These are phyloP conservation scores for Drosophila nr. medialis DNA, from an alignment of 2,888 invertebrate species.

Conservation along the genomic window DNA sequence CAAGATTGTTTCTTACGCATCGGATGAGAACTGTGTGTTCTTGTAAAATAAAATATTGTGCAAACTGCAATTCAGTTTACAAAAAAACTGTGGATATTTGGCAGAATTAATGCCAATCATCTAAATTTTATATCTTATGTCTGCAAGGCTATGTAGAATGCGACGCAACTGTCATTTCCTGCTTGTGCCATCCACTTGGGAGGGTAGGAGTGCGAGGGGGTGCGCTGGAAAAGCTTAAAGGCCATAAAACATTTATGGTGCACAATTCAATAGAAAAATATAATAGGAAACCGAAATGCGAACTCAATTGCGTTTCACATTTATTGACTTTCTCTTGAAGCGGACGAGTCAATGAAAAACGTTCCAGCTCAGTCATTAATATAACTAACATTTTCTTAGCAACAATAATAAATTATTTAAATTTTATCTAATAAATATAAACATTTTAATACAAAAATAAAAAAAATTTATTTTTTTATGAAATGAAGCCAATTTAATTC, in stretches of 20 bases:
- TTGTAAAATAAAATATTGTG: neutral
- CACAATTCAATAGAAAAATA: slow-evolving; percentile 10
- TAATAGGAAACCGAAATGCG: neutral
- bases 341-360: neutral
- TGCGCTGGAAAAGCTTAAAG: no score
- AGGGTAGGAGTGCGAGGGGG: neutral
- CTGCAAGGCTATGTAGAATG: neutral
- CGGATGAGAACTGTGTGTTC: neutral
- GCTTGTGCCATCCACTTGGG: neutral
- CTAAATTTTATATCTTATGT: neutral
- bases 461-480: neutral
- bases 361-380: neutral
- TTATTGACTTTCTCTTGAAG: neutral
- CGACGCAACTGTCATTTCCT: neutral
- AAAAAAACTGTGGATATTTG: neutral
- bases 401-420: neutral
- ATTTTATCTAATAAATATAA: neutral
- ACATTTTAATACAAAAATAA: neutral
- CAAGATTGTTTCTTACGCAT: no score
- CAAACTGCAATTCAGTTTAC: neutral
- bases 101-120: neutral
- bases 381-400: neutral
- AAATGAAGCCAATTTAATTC: neutral
- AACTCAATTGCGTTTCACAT: neutral
- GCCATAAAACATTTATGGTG: neutral